Evolutionary conservation across 2,888 invertebrate species (phyloP).

Genomic region (Drosophila subsilvestris): DNA sequence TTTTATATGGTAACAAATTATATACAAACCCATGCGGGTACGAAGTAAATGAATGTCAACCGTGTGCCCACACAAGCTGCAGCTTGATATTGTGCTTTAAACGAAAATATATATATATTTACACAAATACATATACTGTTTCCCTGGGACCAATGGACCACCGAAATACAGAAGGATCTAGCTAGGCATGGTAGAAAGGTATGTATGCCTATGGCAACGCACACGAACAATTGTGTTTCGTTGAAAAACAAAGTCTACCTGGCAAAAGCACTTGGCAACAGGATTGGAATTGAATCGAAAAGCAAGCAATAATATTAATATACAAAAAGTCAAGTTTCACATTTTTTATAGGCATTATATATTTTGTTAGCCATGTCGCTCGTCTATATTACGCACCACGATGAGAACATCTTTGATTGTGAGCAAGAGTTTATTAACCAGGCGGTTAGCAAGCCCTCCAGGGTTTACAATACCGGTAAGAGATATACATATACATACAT

Average conservation of each 20-base stretch:
- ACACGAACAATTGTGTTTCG: background rate
- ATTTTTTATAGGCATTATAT: slow-evolving; percentile 23
- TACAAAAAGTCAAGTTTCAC: slow-evolving; percentile 8
- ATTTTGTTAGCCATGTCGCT: slow-evolving; percentile 86
- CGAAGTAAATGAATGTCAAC: slow-evolving; percentile 14
- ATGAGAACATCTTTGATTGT: slow-evolving; percentile 88
- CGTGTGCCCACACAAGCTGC: slow-evolving; percentile 65
- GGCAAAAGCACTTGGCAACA: background rate
- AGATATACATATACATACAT: background rate
- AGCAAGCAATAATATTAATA: background rate
- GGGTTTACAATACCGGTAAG: background rate
- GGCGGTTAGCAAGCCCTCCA: background rate
- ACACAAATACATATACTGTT: slow-evolving; percentile 4
- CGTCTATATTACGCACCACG: slow-evolving; percentile 87
- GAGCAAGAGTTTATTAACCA: slow-evolving; percentile 50
- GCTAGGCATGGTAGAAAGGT: too few relatives aligned
- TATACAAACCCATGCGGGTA: slow-evolving; percentile 27
- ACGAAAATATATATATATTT: slow-evolving; percentile 38
- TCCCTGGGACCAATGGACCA: too few relatives aligned
- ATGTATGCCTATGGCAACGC: background rate
- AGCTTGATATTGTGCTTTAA: slow-evolving; percentile 72
- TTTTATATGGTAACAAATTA: slow-evolving; percentile 66
- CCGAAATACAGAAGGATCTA: too few relatives aligned
- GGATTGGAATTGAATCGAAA: background rate
- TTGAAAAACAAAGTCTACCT: background rate